These are phyloP conservation scores for Steromphala cineraria DNA, from an alignment of 2,888 invertebrate genomes.

Conservation along the genomic window DNA sequence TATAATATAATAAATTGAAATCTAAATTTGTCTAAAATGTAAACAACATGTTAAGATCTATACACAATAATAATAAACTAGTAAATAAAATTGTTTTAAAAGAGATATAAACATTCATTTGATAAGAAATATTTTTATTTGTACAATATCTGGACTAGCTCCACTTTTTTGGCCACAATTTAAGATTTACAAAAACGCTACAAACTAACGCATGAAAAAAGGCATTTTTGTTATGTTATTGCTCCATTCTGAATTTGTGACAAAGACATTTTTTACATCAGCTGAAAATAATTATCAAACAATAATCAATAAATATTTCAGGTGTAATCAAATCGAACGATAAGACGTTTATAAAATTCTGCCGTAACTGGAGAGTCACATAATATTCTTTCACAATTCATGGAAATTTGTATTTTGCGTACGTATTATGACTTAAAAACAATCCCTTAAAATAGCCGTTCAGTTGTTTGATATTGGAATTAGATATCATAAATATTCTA, in stretches of 20 bases:
- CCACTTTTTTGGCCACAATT: neutral
- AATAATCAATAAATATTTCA: too few relatives aligned
- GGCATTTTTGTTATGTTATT: neutral
- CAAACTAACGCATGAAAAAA: neutral
- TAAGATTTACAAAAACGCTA: neutral
- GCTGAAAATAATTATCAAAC: too few relatives aligned
- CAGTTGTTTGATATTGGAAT: too few relatives aligned
- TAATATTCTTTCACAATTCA: too few relatives aligned
- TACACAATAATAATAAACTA: neutral
- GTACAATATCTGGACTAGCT: neutral
- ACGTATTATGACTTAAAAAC: too few relatives aligned
- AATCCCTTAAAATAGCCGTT: too few relatives aligned
- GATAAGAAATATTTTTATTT: neutral
- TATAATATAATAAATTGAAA: neutral
- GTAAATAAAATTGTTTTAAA: neutral
- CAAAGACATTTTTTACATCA: too few relatives aligned
- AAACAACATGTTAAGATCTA: neutral
- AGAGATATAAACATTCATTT: neutral
- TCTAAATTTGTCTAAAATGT: constrained; percentile 1
- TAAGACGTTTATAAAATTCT: too few relatives aligned
- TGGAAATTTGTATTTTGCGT: too few relatives aligned
- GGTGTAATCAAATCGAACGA: too few relatives aligned
- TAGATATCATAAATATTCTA: too few relatives aligned
- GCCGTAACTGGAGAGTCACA: too few relatives aligned
- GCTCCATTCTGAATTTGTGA: neutral